Conservation (phyloP, 2,888 invertebrate genomes). For the Geotrupes spiniger region DNA sequence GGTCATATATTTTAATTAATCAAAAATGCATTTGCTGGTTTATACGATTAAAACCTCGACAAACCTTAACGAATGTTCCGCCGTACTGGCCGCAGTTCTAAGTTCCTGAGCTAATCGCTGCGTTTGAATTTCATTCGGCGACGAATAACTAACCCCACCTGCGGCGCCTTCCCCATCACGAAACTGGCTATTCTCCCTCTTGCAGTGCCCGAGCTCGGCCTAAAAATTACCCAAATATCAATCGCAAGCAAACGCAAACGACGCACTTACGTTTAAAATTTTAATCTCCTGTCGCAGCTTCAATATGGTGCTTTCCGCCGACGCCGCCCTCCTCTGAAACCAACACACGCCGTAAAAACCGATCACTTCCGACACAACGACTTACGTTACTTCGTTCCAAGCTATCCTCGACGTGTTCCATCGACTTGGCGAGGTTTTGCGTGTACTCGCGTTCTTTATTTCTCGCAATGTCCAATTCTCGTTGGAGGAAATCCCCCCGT, state of each 20-base stretch:
- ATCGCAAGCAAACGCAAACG: neutral
- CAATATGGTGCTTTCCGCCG: conserved; percentile 61
- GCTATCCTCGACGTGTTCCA: conserved; percentile 59
- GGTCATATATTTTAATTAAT: too few relatives aligned
- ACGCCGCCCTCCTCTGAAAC: conserved; percentile 60
- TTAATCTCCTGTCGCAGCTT: conserved; percentile 70
- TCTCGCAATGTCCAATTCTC: conserved; percentile 54
- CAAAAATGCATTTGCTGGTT: too few relatives aligned
- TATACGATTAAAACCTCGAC: too few relatives aligned
- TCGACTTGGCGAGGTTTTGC: conserved; percentile 55
- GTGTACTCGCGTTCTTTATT: conserved; percentile 56
- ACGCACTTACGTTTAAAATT: conserved; percentile 66
- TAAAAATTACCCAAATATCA: conserved; percentile 18
- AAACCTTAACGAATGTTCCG: conserved; percentile 64
- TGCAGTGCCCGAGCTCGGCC: conserved; percentile 42
- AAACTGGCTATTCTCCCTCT: conserved; percentile 55
- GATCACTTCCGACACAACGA: too few relatives aligned
- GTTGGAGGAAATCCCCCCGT: conserved; percentile 55
- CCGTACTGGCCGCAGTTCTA: conserved; percentile 60
- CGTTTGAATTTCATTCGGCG: conserved; percentile 41
- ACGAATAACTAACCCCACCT: conserved; percentile 44
- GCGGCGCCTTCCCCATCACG: conserved; percentile 51
- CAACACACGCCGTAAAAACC: conserved; percentile 26
- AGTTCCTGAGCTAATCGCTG: conserved; percentile 61
- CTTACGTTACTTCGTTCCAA: conserved; percentile 58